Conservation (phyloP, 2,113 vertebrate genomes). For the Apistogramma diplotaenia region DNA sequence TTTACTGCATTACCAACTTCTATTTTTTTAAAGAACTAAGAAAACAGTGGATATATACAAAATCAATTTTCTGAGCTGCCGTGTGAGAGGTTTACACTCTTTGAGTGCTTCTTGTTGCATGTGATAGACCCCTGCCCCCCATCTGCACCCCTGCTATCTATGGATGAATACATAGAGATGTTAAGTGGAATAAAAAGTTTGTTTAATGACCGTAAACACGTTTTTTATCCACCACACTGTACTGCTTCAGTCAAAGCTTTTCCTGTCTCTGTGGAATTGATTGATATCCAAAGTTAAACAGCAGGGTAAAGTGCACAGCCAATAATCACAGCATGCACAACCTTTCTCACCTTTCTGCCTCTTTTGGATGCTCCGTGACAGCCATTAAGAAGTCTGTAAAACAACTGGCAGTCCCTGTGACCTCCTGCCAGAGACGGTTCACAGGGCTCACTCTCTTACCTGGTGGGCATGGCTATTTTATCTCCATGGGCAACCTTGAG, state of each 20-base stretch:
- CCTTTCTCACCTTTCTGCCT: constrained; percentile 44
- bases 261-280: constrained; percentile 12
- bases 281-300: constrained; percentile 52
- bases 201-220: not conserved
- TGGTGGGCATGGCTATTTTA: constrained; percentile 32
- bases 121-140: not conserved
- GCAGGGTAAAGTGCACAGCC: constrained; percentile 33
- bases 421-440: constrained; percentile 42
- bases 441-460: constrained; percentile 13
- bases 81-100: too few relatives aligned
- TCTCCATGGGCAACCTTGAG: constrained; percentile 50
- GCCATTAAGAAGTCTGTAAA: constrained; percentile 48
- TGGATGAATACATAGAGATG: not conserved
- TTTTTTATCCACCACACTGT: not conserved
- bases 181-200: not conserved
- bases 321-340: constrained; percentile 43
- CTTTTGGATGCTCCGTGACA: constrained; percentile 22
- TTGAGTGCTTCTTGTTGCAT: not conserved
- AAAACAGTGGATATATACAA: too few relatives aligned
- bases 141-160: not conserved
- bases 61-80: too few relatives aligned
- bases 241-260: constrained; percentile 1
- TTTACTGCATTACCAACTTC: too few relatives aligned
- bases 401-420: constrained; percentile 40
- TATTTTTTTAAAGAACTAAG: too few relatives aligned